phyloP scores from a whole-genome alignment of 2,797 vertebrate species.

The Labroides dimidiatus region DNA sequence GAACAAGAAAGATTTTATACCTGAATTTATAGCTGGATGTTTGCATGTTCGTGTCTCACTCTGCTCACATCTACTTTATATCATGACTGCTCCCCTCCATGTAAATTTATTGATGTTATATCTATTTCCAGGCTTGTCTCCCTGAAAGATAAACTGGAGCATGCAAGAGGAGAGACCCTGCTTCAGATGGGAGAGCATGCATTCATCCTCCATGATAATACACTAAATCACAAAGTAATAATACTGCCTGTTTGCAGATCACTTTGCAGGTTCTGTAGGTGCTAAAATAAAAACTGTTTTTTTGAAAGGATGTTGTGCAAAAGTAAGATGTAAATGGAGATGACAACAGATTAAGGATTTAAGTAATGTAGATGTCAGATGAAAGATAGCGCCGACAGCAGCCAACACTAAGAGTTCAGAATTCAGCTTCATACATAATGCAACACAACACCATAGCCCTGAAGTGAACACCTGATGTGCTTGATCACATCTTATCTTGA shows the following conservation, averaged over 20 bases:
- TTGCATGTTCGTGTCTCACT: background rate
- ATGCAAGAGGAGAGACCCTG: constrained; percentile 11
- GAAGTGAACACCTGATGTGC: background rate
- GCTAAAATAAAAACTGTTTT: background rate
- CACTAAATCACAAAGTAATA: constrained; percentile 35
- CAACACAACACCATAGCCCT: background rate
- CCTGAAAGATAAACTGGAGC: constrained; percentile 23
- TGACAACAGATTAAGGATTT: background rate
- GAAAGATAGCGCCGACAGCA: background rate
- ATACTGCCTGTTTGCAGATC: constrained; percentile 16
- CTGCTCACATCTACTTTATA: constrained; percentile 20
- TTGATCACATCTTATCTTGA: background rate
- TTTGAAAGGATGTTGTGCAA: background rate
- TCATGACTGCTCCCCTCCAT: constrained; percentile 5
- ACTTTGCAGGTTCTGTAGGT: background rate
- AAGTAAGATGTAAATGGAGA: background rate
- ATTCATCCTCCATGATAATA: constrained; percentile 23
- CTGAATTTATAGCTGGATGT: constrained; percentile 26
- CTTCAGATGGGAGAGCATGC: constrained; percentile 4
- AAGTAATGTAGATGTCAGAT: background rate
- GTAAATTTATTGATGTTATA: constrained; percentile 19
- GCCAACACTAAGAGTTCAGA: background rate
- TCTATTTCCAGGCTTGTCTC: constrained; percentile 16
- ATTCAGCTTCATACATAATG: background rate
- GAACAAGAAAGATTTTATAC: constrained; percentile 11